phyloP scores from a whole-genome alignment of 2,888 invertebrate species.

The Pantelozetes paolii region DNA sequence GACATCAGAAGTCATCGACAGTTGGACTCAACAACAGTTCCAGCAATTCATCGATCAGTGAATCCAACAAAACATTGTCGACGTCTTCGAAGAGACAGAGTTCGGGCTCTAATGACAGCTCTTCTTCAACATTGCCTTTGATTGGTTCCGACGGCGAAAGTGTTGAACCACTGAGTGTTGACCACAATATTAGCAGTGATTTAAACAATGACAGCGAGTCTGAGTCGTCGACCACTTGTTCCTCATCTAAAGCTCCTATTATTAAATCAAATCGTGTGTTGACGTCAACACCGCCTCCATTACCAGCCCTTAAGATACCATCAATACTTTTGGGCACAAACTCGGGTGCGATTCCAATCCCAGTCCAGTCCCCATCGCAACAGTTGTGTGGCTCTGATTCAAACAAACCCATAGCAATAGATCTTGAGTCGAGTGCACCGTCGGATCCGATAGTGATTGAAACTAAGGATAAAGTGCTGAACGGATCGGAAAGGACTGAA shows the following conservation, averaged over 20 bases:
- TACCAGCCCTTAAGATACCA: background rate
- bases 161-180: background rate
- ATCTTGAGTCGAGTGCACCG: background rate
- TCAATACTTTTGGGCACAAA: background rate
- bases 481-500: background rate
- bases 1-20: no score
- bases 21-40: no score
- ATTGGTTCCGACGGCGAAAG: background rate
- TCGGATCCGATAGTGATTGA: background rate
- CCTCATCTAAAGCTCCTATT: background rate
- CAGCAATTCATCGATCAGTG: no score
- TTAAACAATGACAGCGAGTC: background rate
- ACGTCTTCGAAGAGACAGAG: background rate
- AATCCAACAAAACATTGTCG: no score
- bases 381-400: background rate
- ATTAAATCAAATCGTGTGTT: background rate
- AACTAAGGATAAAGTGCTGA: background rate
- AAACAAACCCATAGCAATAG: background rate
- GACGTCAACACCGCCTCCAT: background rate
- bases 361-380: no score
- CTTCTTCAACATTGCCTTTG: conserved; percentile 9
- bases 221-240: background rate
- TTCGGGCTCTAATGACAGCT: background rate
- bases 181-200: background rate
- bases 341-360: background rate